A percentile compares a stretch with the other conserved stretches of the same genome.
Evolutionary conservation across 35 echinoderm and acorn worm genomes (phyloP).

Genomic region (Amphiura filiformis): DNA sequence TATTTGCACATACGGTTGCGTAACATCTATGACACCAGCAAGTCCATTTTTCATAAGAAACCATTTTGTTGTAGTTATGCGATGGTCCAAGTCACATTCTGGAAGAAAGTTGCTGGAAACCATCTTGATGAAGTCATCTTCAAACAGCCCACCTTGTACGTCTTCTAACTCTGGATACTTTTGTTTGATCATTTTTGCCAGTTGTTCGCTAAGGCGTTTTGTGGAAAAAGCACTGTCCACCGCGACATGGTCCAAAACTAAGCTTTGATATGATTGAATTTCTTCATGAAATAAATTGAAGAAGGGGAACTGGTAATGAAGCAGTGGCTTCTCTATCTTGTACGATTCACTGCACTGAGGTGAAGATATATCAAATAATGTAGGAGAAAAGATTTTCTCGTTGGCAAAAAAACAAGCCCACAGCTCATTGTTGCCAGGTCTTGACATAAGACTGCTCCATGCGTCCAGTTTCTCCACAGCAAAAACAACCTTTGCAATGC

Average conservation of each 20-base stretch:
- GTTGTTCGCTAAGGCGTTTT: not conserved
- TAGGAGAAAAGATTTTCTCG: not conserved
- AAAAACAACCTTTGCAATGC: constrained; percentile 3
- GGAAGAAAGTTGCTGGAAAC: no score
- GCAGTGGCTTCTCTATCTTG: not conserved
- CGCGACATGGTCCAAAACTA: not conserved
- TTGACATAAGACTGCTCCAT: constrained; percentile 9
- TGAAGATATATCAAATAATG: not conserved
- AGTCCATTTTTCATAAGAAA: no score
- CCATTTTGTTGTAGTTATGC: no score
- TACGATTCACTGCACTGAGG: constrained; percentile 19
- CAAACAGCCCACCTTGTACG: not conserved
- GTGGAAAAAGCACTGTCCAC: no score
- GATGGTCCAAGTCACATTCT: no score
- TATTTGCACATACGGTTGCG: no score
- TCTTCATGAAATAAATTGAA: constrained; percentile 19
- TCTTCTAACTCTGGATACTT: not conserved
- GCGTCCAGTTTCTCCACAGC: constrained; percentile 6
- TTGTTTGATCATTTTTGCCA: not conserved
- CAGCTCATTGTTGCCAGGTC: not conserved
- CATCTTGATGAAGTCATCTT: no score
- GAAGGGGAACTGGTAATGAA: not conserved
- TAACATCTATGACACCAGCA: no score
- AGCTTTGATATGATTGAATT: not conserved
- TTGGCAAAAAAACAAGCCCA: not conserved